Base-by-base conservation (phyloP, 2,888 invertebrate species). In the Gymnoscelis rufifasciata region DNA sequence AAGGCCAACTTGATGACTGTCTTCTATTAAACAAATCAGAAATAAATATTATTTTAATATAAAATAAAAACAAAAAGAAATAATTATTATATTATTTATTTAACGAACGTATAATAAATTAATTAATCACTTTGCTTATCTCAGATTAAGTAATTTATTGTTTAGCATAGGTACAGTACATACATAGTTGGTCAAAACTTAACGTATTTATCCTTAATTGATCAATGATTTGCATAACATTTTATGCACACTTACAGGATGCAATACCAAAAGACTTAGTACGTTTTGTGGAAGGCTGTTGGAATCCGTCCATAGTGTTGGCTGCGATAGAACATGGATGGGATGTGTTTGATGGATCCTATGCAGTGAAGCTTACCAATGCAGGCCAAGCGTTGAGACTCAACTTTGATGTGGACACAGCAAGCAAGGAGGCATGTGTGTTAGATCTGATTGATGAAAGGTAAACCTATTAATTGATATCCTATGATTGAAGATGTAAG, bases 291-390 rank as follows among this genome's bases (percentile, higher is more conserved):
- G 92, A 94, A 67, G 96, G 96, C 2, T 91, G 93, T 40, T 97
- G 94, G 91, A 92, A 91, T 66, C 96, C 97, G 2, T 79, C 91
- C 3, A 83, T 91, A 19, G 88, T 95, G 29, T 68, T 97, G 45
- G 87, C 92, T 50, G 90, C 97, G 0, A 90, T 97, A 24, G 88
- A 91, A 56, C 66, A 91, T 23, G 97, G 97, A 11, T 90, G 96
- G 57, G 98, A 98, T 78, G 72, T 97, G 8, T 96, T 98, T 76
- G 97, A 98, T 71, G 93, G 95, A 0, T 94, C 96, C 0, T 95
- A 95, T 76, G 93, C 94, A 24, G 91, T 91, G 43, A 82, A 92
- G 47, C 86, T 93, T 6, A 92, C 95, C 0, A 92, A 93, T 59
- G 83, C 91, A 50, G 92, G 91, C 1, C 90, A 91, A 48, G 96